Conservation (phyloP, 2,797 vertebrate genomes). For the Brachyrhaphis roseni region DNA sequence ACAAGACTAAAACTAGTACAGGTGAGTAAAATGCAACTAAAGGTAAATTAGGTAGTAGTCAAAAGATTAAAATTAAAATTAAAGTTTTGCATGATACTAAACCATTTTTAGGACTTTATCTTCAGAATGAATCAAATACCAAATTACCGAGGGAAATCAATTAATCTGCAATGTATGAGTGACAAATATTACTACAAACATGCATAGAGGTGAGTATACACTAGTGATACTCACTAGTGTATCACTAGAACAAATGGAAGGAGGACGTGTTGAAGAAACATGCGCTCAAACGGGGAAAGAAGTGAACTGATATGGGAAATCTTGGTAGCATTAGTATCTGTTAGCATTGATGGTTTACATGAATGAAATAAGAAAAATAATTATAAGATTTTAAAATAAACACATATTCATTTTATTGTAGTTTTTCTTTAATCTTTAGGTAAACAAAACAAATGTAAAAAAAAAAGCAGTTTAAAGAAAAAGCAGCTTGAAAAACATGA, state of each 20-base stretch:
- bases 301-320: too few relatives aligned
- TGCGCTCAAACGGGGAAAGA: too few relatives aligned
- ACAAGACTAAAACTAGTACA: background rate
- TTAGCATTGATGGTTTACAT: background rate
- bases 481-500: background rate
- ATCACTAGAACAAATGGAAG: too few relatives aligned
- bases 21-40: background rate
- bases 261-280: too few relatives aligned
- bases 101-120: background rate
- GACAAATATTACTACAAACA: background rate
- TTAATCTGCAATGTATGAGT: background rate
- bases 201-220: background rate
- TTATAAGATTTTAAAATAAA: background rate
- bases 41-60: background rate
- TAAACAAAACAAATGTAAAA: too few relatives aligned
- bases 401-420: background rate
- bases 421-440: background rate
- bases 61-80: background rate
- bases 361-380: background rate
- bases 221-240: too few relatives aligned
- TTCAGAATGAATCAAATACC: background rate
- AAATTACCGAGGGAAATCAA: background rate
- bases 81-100: too few relatives aligned
- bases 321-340: too few relatives aligned
- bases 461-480: background rate